A percentile compares a stretch with the other conserved stretches of the same genome.
phyloP scores from a whole-genome alignment of 1,140 invertebrate genomes.

The Gerris buenoi region DNA sequence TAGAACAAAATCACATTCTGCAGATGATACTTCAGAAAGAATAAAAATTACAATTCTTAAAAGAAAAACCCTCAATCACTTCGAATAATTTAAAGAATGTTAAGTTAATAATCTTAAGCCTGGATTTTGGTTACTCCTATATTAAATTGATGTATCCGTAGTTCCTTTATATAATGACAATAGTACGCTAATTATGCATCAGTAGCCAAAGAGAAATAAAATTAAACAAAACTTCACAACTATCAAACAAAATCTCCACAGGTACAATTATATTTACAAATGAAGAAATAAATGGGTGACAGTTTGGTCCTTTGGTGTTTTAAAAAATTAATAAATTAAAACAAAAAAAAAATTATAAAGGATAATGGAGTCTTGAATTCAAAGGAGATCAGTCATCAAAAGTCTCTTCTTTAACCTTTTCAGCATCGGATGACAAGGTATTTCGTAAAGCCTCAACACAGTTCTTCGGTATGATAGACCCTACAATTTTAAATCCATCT shows the following conservation, averaged over 20 bases:
- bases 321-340: slow-evolving; percentile 1
- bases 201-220: neutral
- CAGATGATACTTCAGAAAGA: too few species aligned
- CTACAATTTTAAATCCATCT: slow-evolving; percentile 74
- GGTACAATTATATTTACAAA: neutral
- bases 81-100: too few species aligned
- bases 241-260: neutral
- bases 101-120: too few species aligned
- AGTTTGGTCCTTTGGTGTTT: neutral
- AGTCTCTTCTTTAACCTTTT: slow-evolving; percentile 33
- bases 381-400: neutral
- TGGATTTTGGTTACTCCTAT: too few species aligned
- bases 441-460: slow-evolving; percentile 60
- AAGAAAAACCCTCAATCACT: too few species aligned
- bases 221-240: neutral
- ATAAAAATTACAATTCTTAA: too few species aligned
- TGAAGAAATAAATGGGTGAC: neutral
- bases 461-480: slow-evolving; percentile 70
- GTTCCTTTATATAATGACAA: too few species aligned
- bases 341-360: neutral
- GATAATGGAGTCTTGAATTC: too few species aligned
- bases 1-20: too few species aligned
- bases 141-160: too few species aligned
- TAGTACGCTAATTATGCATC: too few species aligned
- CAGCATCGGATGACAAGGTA: slow-evolving; percentile 58